A percentile compares a stretch with the other conserved stretches of the same genome.
Evolutionary conservation across 2,888 invertebrate species (phyloP).

Genomic region (Alviniconcha strummeri): DNA sequence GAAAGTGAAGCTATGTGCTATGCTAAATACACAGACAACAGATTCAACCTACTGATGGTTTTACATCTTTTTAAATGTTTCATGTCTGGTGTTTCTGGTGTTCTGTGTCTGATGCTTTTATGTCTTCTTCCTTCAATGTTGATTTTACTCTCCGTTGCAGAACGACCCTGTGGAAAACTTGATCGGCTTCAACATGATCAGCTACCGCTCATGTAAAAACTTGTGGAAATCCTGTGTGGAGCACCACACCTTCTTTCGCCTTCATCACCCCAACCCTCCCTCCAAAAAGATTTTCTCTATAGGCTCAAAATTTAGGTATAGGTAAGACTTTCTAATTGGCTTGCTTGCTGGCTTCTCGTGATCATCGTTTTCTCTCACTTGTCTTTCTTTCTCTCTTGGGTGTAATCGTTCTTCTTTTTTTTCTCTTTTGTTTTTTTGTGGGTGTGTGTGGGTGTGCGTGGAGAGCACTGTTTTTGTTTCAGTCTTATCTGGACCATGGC

Average conservation of each 20-base stretch:
- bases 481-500: background rate
- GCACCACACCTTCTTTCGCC: constrained; percentile 97
- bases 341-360: constrained; percentile 24
- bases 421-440: background rate
- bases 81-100: too few relatives aligned
- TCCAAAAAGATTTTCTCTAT: constrained; percentile 78
- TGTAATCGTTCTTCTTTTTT: constrained; percentile 9
- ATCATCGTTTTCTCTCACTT: constrained; percentile 3
- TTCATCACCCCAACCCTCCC: constrained; percentile 76
- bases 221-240: constrained; percentile 99
- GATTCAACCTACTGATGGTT: too few relatives aligned
- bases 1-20: too few relatives aligned
- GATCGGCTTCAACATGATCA: constrained; percentile 95
- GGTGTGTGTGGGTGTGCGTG: background rate
- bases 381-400: constrained; percentile 15
- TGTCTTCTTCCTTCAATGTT: too few relatives aligned
- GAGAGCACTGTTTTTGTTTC: background rate
- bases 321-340: constrained; percentile 61
- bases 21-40: too few relatives aligned
- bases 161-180: constrained; percentile 85
- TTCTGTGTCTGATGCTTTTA: too few relatives aligned
- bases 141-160: constrained; percentile 76
- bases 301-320: constrained; percentile 87
- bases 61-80: too few relatives aligned
- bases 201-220: constrained; percentile 94